These are phyloP conservation scores for Empidonax traillii DNA, from an alignment of 2,113 vertebrate species.

Conservation along the genomic window DNA sequence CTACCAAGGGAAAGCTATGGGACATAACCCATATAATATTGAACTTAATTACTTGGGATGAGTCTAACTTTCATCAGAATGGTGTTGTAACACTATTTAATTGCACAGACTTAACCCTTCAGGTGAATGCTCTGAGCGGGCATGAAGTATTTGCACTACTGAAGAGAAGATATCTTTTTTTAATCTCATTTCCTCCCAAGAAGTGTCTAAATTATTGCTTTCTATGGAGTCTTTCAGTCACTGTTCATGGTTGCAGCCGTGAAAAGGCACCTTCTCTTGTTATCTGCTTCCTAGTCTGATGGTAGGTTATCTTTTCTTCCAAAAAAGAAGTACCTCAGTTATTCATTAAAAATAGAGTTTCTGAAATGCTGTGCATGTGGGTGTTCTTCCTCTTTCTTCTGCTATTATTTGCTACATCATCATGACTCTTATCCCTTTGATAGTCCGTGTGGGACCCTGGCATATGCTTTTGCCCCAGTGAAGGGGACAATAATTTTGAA, in stretches of 20 bases:
- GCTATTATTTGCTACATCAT: conserved; percentile 24
- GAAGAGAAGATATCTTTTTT: background rate
- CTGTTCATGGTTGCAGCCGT: background rate
- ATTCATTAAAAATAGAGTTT: background rate
- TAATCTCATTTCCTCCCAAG: background rate
- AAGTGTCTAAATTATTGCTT: background rate
- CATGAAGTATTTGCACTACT: background rate
- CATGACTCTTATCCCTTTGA: conserved; percentile 61
- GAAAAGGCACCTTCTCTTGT: background rate
- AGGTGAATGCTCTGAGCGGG: background rate
- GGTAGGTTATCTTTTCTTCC: background rate
- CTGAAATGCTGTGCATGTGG: background rate
- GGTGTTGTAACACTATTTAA: background rate
- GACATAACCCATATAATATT: background rate
- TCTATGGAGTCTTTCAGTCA: background rate
- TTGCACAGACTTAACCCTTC: background rate
- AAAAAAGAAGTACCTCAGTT: background rate
- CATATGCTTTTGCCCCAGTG: conserved; percentile 52
- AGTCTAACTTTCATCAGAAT: background rate
- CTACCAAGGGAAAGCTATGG: background rate
- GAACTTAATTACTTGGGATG: background rate
- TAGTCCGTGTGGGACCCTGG: conserved; percentile 41
- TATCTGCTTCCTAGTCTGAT: background rate
- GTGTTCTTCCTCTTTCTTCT: background rate
- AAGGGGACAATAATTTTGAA: conserved; percentile 64